A percentile compares a stretch with the other conserved stretches of the same genome.
Conservation (phyloP, 2,888 invertebrate genomes). For the Incurvaria masculella region DNA sequence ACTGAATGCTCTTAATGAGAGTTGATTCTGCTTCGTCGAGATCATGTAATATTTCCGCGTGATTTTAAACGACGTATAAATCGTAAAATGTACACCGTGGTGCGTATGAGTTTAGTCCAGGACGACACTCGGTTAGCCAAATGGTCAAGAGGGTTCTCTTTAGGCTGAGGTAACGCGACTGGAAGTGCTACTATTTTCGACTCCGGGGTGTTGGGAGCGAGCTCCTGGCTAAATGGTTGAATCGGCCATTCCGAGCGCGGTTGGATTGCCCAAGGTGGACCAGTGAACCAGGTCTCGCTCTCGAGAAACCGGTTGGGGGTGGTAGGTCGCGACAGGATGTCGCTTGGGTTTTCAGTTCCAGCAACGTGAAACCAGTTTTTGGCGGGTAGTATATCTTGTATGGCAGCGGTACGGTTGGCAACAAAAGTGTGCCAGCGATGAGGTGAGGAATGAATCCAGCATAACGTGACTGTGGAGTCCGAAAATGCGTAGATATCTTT, state of each 20-base stretch:
- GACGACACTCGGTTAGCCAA: neutral
- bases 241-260: neutral
- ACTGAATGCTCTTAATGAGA: neutral
- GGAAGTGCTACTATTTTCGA: neutral
- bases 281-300: too few relatives aligned
- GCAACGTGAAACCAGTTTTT: conserved; percentile 8
- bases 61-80: neutral
- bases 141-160: neutral
- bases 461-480: conserved; percentile 11
- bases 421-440: conserved; percentile 11
- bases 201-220: neutral
- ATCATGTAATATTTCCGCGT: neutral
- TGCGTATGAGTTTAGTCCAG: neutral
- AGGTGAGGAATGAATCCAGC: conserved; percentile 12
- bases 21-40: neutral
- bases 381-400: conserved; percentile 5
- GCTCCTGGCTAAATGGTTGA: neutral
- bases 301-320: conserved; percentile 5
- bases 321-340: conserved; percentile 8
- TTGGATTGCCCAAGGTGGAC: too few relatives aligned
- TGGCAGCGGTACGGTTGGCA: conserved; percentile 9
- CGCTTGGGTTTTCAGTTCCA: too few relatives aligned
- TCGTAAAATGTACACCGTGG: neutral
- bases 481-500: conserved; percentile 9
- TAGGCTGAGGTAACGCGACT: neutral